phyloP scores from a whole-genome alignment of 2,113 vertebrate genomes.

The Grantiella picta region DNA sequence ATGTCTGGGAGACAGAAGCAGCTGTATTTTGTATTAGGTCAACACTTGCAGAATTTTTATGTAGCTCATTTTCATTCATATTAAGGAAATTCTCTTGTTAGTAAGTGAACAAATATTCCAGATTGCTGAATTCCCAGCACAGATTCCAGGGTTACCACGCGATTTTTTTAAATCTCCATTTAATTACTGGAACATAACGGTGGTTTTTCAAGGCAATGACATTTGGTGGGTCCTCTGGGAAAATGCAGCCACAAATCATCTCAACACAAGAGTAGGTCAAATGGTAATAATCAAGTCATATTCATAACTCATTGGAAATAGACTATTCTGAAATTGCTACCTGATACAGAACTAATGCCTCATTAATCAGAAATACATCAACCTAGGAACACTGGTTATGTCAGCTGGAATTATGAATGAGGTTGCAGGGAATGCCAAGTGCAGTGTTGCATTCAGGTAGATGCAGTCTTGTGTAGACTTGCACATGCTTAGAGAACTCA shows the following conservation, averaged over 20 bases:
- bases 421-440: neutral
- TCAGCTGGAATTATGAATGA: slow-evolving; percentile 25
- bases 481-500: neutral
- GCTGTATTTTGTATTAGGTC: neutral
- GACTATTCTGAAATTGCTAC: slow-evolving; percentile 54
- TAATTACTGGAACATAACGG: slow-evolving; percentile 38
- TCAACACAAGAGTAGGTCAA: slow-evolving; percentile 35
- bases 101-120: neutral
- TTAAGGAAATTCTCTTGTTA: neutral
- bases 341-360: slow-evolving; percentile 64
- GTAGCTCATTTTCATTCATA: neutral
- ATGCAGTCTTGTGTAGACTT: neutral
- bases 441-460: neutral
- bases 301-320: slow-evolving; percentile 39
- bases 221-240: slow-evolving; percentile 26
- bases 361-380: slow-evolving; percentile 59
- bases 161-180: neutral
- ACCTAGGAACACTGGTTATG: neutral
- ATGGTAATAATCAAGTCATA: slow-evolving; percentile 45
- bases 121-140: neutral
- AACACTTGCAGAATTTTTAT: neutral
- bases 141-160: neutral
- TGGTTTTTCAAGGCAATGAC: slow-evolving; percentile 41
- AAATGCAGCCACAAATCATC: slow-evolving; percentile 46
- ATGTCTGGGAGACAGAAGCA: neutral